Conservation (phyloP, 2,888 invertebrate genomes). For the Alitta virens region DNA sequence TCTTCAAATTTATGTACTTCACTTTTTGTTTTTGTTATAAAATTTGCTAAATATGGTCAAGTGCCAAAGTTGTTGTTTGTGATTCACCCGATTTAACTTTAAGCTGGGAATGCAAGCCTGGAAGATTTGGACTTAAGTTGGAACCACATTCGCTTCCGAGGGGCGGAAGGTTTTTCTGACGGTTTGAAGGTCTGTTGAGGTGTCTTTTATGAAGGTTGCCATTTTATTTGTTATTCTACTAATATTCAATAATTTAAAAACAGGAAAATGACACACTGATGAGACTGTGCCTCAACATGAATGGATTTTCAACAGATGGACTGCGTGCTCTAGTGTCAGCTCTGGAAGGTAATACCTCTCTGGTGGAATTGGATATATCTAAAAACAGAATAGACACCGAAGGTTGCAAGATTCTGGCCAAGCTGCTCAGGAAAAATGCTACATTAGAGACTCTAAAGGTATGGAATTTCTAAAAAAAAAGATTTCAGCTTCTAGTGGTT, state of each 20-base stretch:
- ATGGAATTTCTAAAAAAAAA: not conserved
- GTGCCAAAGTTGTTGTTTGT: no score
- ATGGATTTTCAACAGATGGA: conserved; percentile 25
- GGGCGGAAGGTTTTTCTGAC: conserved; percentile 21
- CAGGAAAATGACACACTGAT: conserved; percentile 20
- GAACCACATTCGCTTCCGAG: conserved; percentile 27
- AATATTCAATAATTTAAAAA: not conserved
- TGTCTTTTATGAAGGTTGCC: no score
- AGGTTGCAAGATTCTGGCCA: conserved; percentile 22
- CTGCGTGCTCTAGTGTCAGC: conserved; percentile 17
- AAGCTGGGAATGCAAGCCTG: conserved; percentile 19
- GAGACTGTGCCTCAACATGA: conserved; percentile 23
- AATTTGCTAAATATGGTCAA: no score
- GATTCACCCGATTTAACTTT: no score
- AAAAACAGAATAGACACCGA: conserved; percentile 22
- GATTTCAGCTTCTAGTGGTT: no score
- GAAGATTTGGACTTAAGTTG: conserved; percentile 23
- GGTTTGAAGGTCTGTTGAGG: conserved; percentile 17
- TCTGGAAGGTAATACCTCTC: conserved; percentile 18
- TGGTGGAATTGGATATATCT: conserved; percentile 24
- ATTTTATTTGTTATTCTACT: no score
- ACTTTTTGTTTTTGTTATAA: no score
- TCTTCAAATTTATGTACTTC: no score
- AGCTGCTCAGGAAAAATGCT: not conserved
- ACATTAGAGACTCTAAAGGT: not conserved